Conservation (phyloP, 2,888 invertebrate species). For the Margaritifera margaritifera region DNA sequence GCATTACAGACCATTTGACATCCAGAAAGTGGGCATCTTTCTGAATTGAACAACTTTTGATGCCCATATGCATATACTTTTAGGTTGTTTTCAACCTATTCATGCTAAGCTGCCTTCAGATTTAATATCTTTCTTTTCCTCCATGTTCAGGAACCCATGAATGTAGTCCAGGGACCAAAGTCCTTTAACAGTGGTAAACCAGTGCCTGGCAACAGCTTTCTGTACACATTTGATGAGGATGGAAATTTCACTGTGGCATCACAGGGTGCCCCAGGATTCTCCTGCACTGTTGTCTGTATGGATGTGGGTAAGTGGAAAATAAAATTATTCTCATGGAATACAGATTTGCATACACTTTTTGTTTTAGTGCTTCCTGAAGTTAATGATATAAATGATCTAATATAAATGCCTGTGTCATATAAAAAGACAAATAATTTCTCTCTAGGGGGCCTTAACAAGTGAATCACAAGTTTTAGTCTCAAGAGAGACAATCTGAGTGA, state of each 20-base stretch:
- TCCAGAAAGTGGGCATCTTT: too few species aligned
- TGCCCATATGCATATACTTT: too few species aligned
- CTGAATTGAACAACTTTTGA: too few species aligned
- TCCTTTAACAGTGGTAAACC: constrained; percentile 72
- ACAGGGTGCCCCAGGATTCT: constrained; percentile 70
- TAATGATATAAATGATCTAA: not conserved
- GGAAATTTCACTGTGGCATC: constrained; percentile 70
- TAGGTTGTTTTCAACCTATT: too few species aligned
- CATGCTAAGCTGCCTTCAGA: too few species aligned
- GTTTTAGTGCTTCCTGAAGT: not conserved
- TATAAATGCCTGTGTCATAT: too few species aligned
- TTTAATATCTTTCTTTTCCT: too few species aligned
- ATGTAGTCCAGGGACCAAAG: constrained; percentile 66
- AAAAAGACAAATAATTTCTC: too few species aligned
- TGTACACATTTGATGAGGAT: constrained; percentile 71
- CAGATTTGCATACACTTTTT: not conserved
- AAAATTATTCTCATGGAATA: not conserved
- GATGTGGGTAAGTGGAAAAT: constrained; percentile 51
- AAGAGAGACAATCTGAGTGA: too few species aligned
- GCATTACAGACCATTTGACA: too few species aligned
- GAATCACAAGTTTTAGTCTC: too few species aligned
- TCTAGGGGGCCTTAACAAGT: too few species aligned
- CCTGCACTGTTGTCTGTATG: constrained; percentile 65
- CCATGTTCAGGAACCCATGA: constrained; percentile 62
- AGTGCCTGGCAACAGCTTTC: constrained; percentile 68